These are phyloP conservation scores for Clanis bilineata DNA, from an alignment of 2,888 invertebrate species.

Conservation along the genomic window DNA sequence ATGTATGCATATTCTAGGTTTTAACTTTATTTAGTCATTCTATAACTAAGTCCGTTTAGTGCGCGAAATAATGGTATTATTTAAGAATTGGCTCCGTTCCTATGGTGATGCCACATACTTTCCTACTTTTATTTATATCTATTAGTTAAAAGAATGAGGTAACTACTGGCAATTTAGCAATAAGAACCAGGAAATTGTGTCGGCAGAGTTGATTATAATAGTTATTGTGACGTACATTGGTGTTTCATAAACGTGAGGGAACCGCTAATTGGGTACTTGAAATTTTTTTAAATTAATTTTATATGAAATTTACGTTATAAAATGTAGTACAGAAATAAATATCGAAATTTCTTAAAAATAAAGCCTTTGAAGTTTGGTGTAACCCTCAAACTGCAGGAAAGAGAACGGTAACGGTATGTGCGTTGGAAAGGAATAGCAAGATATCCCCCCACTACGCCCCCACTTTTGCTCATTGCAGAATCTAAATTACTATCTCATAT, in stretches of 20 bases:
- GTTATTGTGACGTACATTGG: constrained; percentile 5
- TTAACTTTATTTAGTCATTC: constrained; percentile 78
- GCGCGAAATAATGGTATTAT: constrained; percentile 58
- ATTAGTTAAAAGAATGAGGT: constrained; percentile 61
- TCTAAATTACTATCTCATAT: no score
- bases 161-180: constrained; percentile 26
- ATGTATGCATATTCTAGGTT: constrained; percentile 67
- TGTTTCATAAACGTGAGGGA: constrained; percentile 35
- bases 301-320: no score
- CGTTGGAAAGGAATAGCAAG: no score
- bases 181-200: constrained; percentile 14
- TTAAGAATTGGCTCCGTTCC: constrained; percentile 73
- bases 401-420: no score
- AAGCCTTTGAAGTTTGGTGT: no score
- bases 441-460: no score
- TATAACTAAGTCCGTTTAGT: constrained; percentile 72
- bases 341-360: no score
- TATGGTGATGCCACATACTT: constrained; percentile 68
- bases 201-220: constrained; percentile 8
- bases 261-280: constrained; percentile 42
- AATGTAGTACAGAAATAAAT: no score
- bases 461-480: no score
- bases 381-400: no score
- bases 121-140: constrained; percentile 75
- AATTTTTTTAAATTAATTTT: no score